Evolutionary conservation across 2,888 invertebrate species (phyloP), one percentile per base, ranked within the genome.

Genomic region (Gryllus longicercus): DNA sequence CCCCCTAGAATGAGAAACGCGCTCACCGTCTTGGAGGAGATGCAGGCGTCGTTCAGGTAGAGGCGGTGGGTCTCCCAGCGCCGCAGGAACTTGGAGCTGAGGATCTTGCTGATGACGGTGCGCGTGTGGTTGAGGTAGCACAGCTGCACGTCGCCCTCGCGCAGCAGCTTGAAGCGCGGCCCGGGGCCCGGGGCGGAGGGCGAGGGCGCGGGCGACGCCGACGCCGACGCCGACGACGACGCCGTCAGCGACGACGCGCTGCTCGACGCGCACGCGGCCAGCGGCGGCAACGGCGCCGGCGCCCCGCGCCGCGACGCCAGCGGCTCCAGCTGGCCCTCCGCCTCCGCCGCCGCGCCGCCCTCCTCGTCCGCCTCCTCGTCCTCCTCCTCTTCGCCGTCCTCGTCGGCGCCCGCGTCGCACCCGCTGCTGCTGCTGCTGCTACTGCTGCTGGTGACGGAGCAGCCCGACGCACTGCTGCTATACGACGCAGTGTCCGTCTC

Each of bases 51-150:
- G 83, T 91, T 90, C 83, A 95, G 88, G 84, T 91, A 90, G 14
- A 95, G 89, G 84, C 91, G 91, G 86, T 94, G 94, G 74, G 91
- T 91, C 86, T 95, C 94, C 94, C 94, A 95, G 82, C 94, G 88
- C 79, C 94, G 88, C 74, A 94, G 89, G 86, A 94, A 93, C 86
- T 93, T 93, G 82, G 93, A 92, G 80, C 93, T 93, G 84, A 94
- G 89, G 83, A 95, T 92, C 87, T 95, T 95, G 87, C 92, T 93
- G 83, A 94, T 92, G 81, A 95, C 91, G 63, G 93, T 94, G 83
- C 93, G 89, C 5, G 93, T 92, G 86, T 94, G 94, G 84, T 94
- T 93, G 83, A 94, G 89, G 85, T 92, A 91, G 88, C 94, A 94
- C 82, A 94, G 90, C 85, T 93, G 91, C 74, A 94, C 90, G 82